Evolutionary conservation across 2,888 invertebrate species (phyloP).

Genomic region (Chamaedrilus cognettii): DNA sequence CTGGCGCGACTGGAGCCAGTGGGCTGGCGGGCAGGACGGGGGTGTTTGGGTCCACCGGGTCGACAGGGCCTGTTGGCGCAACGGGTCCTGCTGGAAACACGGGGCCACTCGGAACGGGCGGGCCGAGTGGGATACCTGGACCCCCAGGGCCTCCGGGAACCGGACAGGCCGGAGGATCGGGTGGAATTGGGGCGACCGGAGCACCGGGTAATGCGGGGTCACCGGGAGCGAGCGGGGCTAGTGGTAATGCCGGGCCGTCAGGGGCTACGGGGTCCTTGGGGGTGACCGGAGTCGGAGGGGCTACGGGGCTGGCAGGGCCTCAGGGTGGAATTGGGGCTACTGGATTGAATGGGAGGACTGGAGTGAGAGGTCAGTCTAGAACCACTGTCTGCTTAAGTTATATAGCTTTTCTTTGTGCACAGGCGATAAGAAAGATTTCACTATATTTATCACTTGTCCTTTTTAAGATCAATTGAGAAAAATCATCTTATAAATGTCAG

Average conservation of each 20-base stretch:
- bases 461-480: too few species aligned
- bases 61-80: slow-evolving; percentile 23
- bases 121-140: slow-evolving; percentile 17
- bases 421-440: too few species aligned
- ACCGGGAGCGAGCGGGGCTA: slow-evolving; percentile 19
- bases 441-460: too few species aligned
- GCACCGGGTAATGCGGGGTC: slow-evolving; percentile 21
- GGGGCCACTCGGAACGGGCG: slow-evolving; percentile 17
- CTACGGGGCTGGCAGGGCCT: slow-evolving; percentile 10
- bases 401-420: too few species aligned
- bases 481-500: too few species aligned
- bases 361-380: slow-evolving; percentile 14
- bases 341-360: slow-evolving; percentile 13
- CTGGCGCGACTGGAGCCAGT: slow-evolving; percentile 27
- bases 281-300: slow-evolving; percentile 2
- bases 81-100: slow-evolving; percentile 25
- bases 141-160: slow-evolving; percentile 20
- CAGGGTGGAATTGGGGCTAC: slow-evolving; percentile 3
- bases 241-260: slow-evolving; percentile 30
- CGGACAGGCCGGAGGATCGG: slow-evolving; percentile 26
- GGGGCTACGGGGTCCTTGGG: slow-evolving; percentile 15
- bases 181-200: slow-evolving; percentile 27
- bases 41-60: slow-evolving; percentile 21
- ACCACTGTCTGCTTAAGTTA: too few species aligned
- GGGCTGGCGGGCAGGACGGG: slow-evolving; percentile 29